A percentile compares a stretch with the other conserved stretches of the same genome.
phyloP scores from a whole-genome alignment of 2,888 invertebrate species.

The Cheilosia pagana region DNA sequence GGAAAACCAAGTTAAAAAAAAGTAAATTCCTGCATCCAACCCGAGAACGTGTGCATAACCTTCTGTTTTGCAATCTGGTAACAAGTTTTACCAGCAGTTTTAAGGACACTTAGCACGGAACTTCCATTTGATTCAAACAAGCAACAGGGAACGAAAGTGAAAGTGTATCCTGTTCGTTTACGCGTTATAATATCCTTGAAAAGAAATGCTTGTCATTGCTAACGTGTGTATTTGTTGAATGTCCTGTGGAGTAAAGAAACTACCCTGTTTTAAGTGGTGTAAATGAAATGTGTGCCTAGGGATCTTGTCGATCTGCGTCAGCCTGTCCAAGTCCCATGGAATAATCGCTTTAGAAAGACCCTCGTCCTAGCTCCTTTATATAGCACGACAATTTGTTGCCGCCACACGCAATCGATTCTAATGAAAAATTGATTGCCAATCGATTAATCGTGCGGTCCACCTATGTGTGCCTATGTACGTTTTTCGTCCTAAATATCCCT shows the following conservation, averaged over 20 bases:
- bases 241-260: background rate
- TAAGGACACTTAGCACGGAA: slow-evolving; percentile 1
- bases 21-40: background rate
- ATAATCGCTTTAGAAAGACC: background rate
- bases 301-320: background rate
- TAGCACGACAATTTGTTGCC: background rate
- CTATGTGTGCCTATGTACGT: slow-evolving; percentile 5
- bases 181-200: slow-evolving; percentile 1
- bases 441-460: slow-evolving; percentile 31
- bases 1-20: background rate
- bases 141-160: slow-evolving; percentile 32
- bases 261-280: no score
- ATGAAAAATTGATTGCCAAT: slow-evolving; percentile 52
- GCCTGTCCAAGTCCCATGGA: background rate
- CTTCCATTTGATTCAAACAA: background rate
- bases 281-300: background rate
- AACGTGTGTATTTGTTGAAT: slow-evolving; percentile 46
- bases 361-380: background rate
- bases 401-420: slow-evolving; percentile 24
- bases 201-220: slow-evolving; percentile 2
- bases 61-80: background rate
- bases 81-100: background rate
- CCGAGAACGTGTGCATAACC: slow-evolving; percentile 3
- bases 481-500: background rate
- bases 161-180: slow-evolving; percentile 26